Evolutionary conservation across 2,888 invertebrate genomes (phyloP).

Genomic region (Phasia obesa): DNA sequence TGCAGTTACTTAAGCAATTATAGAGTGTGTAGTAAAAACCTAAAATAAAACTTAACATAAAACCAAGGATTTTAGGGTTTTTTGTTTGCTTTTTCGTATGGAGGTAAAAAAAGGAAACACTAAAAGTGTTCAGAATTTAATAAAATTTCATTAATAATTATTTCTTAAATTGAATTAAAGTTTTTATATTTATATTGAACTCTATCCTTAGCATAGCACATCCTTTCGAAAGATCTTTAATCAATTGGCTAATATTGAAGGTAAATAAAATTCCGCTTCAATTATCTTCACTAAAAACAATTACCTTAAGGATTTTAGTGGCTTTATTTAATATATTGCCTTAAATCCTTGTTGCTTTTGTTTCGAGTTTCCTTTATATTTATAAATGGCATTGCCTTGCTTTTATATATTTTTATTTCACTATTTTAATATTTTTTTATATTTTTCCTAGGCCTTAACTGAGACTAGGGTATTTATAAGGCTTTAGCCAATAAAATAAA

Average conservation of each 20-base stretch:
- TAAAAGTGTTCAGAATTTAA: background rate
- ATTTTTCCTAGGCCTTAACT: constrained; percentile 61
- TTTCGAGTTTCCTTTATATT: background rate
- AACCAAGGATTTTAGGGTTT: constrained; percentile 44
- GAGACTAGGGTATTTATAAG: constrained; percentile 63
- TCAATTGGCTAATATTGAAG: constrained; percentile 60
- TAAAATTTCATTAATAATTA: constrained; percentile 9
- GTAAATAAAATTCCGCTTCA: constrained; percentile 65
- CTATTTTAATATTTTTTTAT: constrained; percentile 9
- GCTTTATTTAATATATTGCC: constrained; percentile 64
- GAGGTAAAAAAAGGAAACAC: background rate
- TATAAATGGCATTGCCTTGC: constrained; percentile 13
- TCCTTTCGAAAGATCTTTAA: constrained; percentile 24
- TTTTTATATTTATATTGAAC: background rate
- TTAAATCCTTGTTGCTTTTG: constrained; percentile 50
- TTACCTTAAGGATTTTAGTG: constrained; percentile 63
- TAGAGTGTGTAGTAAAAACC: constrained; percentile 55
- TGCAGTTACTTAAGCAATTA: constrained; percentile 67
- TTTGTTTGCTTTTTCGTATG: background rate
- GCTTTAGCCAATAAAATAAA: constrained; percentile 63
- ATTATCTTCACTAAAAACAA: constrained; percentile 64
- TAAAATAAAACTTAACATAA: constrained; percentile 35
- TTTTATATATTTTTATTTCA: constrained; percentile 1
- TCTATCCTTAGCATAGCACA: constrained; percentile 3
- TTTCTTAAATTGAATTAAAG: background rate